Evolutionary conservation across 2,113 vertebrate species (phyloP).

Genomic region (Pholis gunnellus): DNA sequence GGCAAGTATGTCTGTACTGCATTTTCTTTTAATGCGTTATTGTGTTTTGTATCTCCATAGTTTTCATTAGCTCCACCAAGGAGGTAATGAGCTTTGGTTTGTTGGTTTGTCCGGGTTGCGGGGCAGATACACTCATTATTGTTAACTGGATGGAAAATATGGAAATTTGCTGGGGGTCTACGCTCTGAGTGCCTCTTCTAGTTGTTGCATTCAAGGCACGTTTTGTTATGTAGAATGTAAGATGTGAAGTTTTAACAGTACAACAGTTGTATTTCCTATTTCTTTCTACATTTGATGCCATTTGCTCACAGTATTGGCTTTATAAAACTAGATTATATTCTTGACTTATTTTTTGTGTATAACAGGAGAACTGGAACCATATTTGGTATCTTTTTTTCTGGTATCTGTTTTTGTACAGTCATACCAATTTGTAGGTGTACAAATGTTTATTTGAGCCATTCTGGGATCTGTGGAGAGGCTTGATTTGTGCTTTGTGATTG

Average conservation of each 20-base stretch:
- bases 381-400: neutral
- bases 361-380: neutral
- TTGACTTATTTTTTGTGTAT: neutral
- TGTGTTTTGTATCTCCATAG: neutral
- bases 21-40: slow-evolving; percentile 6
- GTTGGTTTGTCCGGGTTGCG: neutral
- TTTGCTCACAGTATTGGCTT: neutral
- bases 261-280: neutral
- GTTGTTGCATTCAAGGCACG: neutral
- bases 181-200: neutral
- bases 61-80: neutral
- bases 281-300: neutral
- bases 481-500: neutral
- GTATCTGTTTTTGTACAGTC: neutral
- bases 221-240: neutral
- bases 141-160: neutral
- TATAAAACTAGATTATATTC: neutral
- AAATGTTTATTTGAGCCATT: neutral
- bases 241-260: neutral
- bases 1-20: neutral
- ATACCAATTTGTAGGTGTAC: neutral
- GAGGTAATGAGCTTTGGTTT: neutral
- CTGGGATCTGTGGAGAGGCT: neutral
- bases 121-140: neutral
- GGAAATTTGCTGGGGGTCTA: neutral